Conservation (phyloP, 2,797 vertebrate genomes). For the Thaleichthys pacificus region DNA sequence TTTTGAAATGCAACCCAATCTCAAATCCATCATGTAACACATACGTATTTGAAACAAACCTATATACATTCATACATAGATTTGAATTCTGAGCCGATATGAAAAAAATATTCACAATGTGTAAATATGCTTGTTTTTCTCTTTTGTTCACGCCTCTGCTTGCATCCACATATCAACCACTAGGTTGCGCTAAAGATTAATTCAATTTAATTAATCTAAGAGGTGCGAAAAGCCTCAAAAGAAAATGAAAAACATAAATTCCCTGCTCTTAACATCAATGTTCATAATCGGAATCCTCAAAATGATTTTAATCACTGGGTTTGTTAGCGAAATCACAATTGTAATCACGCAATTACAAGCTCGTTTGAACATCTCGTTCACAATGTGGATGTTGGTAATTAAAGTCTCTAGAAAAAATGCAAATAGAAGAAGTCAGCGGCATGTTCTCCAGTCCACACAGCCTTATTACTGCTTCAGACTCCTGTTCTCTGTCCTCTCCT, state of each 20-base stretch:
- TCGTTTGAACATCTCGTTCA: constrained; percentile 37
- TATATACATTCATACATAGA: background rate
- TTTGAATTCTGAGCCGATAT: background rate
- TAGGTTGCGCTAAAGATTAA: constrained; percentile 11
- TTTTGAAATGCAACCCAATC: background rate
- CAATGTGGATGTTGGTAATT: constrained; percentile 54
- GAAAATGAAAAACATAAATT: constrained; percentile 20
- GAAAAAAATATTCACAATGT: background rate
- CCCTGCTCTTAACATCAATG: constrained; percentile 12
- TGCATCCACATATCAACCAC: background rate
- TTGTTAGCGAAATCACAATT: constrained; percentile 7
- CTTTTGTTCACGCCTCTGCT: background rate
- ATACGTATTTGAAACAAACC: background rate
- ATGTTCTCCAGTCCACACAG: constrained; percentile 49
- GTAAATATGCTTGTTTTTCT: background rate
- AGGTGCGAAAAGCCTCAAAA: constrained; percentile 8
- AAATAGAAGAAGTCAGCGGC: constrained; percentile 43
- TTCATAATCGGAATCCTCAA: background rate
- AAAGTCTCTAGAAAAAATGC: constrained; percentile 53
- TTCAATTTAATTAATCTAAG: constrained; percentile 8
- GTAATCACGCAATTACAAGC: constrained; percentile 18
- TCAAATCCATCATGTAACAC: background rate
- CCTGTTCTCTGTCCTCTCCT: constrained; percentile 46
- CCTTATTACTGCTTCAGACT: constrained; percentile 43
- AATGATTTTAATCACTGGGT: constrained; percentile 15